Evolutionary conservation across 2,888 invertebrate species (phyloP).

Genomic region (Drosophila setosimentum): DNA sequence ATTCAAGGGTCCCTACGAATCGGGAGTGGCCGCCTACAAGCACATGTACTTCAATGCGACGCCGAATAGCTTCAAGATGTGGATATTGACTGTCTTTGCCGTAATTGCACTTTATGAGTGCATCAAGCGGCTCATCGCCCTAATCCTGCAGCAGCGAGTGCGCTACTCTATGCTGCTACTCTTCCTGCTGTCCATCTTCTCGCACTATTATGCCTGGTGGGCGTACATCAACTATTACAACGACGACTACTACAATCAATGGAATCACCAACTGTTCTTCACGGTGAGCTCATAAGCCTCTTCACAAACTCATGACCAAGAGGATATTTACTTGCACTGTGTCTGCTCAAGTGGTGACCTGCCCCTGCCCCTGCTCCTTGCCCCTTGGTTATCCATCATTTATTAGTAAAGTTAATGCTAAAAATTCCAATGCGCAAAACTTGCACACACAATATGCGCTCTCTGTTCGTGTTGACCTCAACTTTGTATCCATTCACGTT

Average conservation of each 20-base stretch:
- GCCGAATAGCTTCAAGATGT: conserved; percentile 88
- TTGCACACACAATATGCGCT: conserved; percentile 67
- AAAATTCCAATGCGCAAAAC: conserved; percentile 60
- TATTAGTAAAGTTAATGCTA: conserved; percentile 67
- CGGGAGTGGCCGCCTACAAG: conserved; percentile 89
- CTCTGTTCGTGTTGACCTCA: conserved; percentile 36
- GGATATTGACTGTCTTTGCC: conserved; percentile 87
- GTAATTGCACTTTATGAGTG: conserved; percentile 88
- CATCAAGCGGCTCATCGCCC: conserved; percentile 86
- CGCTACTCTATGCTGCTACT: conserved; percentile 88
- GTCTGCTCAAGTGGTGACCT: conserved; percentile 21
- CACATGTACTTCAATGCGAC: conserved; percentile 91
- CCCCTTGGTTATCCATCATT: conserved; percentile 58
- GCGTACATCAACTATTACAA: conserved; percentile 90
- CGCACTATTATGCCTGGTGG: conserved; percentile 91
- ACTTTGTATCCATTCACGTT: conserved; percentile 30
- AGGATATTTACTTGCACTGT: conserved; percentile 13
- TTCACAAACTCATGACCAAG: conserved; percentile 21
- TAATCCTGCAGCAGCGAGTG: conserved; percentile 86
- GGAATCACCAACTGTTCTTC: conserved; percentile 89
- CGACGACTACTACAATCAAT: conserved; percentile 89
- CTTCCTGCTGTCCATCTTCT: conserved; percentile 88
- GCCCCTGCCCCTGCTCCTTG: not conserved
- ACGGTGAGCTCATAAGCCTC: conserved; percentile 82
- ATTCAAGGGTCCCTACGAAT: conserved; percentile 90